Base-by-base conservation (phyloP, 2,888 invertebrate species). In the Celastrina argiolus region DNA sequence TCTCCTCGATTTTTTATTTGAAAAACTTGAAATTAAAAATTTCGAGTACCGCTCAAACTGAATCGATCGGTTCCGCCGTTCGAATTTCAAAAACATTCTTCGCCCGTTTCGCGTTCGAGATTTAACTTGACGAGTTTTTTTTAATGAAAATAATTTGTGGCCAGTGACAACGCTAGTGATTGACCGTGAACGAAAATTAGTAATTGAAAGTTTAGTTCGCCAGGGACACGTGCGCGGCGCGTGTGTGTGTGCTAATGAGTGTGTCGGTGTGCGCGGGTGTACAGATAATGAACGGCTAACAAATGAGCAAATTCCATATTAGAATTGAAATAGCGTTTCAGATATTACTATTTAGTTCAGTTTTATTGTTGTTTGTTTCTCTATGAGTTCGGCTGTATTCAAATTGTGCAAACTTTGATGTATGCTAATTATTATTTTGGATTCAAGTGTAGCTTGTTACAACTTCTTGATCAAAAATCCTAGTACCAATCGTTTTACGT, bases 241-340 rank as follows among this genome's bases (percentile, higher is more conserved):
- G 87, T 88, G 85, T 87, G 88, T 88, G 89, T 90, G 89, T 86
- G 75, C 74, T 89, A 91, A 88, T 89, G 87, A 89, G 85, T 81
- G 78, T 75, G 78, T 76, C 76, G 65, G 45, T 81, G 89, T 89
- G 90, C 87, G 88, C 75, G 74, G 68, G 78, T 81, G 78, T 81
- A 81, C 61, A 74, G 76, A 78, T 76, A 75, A 71, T 74, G 75
- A 75, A 61, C 12, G 28, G 31, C 58, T 51, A 51, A 51, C 12
- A 51, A 51, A 51, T 51, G 22, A 12, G 12, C 51, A 12, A 51
- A 51, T 51, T 5, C 12, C 14, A 5, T 51, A 51, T 22, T 51
- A 5, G 36, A 51, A 10, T 14, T 14, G 51, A 51, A 51, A 45
- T 8, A 51, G 14, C 45, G 10, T 51, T 12, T 26, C 12, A 14